Evolutionary conservation across 2,113 vertebrate genomes (phyloP).

Genomic region (Lepisosteus oculatus): DNA sequence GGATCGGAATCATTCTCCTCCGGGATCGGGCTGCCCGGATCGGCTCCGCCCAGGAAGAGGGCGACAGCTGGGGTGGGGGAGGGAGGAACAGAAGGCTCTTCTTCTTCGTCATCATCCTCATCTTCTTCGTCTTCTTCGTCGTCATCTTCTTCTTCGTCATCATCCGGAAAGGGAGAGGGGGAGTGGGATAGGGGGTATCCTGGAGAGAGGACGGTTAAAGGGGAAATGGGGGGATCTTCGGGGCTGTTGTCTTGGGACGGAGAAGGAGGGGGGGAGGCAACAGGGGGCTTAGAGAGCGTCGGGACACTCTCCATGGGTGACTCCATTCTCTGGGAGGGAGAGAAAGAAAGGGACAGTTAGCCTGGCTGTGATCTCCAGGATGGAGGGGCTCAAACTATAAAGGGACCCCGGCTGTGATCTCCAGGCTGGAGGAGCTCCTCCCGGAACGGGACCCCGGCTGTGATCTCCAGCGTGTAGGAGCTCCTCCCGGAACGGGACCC

Average conservation of each 20-base stretch:
- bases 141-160: slow-evolving; percentile 27
- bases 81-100: slow-evolving; percentile 46
- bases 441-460: too few relatives aligned
- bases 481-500: too few relatives aligned
- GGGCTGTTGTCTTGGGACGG: slow-evolving; percentile 70
- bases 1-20: slow-evolving; percentile 51
- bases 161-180: slow-evolving; percentile 53
- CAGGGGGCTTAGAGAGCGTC: slow-evolving; percentile 64
- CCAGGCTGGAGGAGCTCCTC: too few relatives aligned
- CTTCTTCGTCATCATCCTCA: slow-evolving; percentile 39
- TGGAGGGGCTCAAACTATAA: too few relatives aligned
- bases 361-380: too few relatives aligned
- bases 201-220: slow-evolving; percentile 43
- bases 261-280: slow-evolving; percentile 51
- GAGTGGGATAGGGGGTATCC: slow-evolving; percentile 47
- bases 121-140: slow-evolving; percentile 47
- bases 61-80: slow-evolving; percentile 63
- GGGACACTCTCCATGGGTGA: slow-evolving; percentile 69
- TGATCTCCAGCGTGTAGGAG: too few relatives aligned
- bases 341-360: slow-evolving; percentile 15
- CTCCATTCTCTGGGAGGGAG: slow-evolving; percentile 64
- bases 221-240: slow-evolving; percentile 42
- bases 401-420: too few relatives aligned
- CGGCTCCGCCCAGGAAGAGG: slow-evolving; percentile 59
- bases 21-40: slow-evolving; percentile 46